Conservation (phyloP, 2,113 vertebrate species). For the Petrocephalus zakoni region DNA sequence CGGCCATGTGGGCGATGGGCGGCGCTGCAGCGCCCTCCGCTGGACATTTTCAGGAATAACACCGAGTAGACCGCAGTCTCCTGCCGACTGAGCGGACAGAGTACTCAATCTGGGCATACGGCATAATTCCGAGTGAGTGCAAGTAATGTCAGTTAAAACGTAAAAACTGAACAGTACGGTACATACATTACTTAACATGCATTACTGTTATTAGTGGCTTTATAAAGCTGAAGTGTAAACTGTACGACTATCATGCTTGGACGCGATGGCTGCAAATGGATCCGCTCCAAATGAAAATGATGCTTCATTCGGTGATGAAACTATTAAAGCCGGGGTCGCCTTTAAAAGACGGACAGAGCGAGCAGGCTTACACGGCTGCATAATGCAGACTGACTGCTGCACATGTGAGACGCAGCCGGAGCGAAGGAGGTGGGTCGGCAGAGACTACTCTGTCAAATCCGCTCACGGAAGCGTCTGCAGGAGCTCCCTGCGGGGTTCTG, state of each 20-base stretch:
- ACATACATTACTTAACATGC: not conserved
- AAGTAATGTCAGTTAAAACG: not conserved
- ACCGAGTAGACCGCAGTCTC: not conserved
- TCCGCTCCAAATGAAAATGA: not conserved
- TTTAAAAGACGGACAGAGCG: not conserved
- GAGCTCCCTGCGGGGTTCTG: conserved; percentile 46
- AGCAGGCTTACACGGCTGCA: not conserved
- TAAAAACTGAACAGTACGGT: not conserved
- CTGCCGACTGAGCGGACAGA: not conserved
- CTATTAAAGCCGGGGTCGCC: not conserved
- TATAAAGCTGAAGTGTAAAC: not conserved
- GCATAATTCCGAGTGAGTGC: not conserved
- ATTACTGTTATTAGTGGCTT: not conserved
- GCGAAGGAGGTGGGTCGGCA: not conserved
- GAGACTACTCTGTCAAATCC: conserved; percentile 26
- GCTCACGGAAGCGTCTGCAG: conserved; percentile 19
- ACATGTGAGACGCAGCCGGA: conserved; percentile 4
- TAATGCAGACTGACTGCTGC: conserved; percentile 1
- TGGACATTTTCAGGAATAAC: not conserved
- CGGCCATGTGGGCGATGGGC: not conserved
- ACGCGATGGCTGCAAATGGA: not conserved
- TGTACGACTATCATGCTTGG: not conserved
- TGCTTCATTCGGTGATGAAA: not conserved
- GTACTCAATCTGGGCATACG: not conserved
- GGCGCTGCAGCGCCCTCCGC: not conserved